Percentiles rank a stretch among this genome's conserved stretches.
These are phyloP conservation scores for Nannospalax galili DNA, from an alignment of 2,113 vertebrate genomes.

Conservation along the genomic window DNA sequence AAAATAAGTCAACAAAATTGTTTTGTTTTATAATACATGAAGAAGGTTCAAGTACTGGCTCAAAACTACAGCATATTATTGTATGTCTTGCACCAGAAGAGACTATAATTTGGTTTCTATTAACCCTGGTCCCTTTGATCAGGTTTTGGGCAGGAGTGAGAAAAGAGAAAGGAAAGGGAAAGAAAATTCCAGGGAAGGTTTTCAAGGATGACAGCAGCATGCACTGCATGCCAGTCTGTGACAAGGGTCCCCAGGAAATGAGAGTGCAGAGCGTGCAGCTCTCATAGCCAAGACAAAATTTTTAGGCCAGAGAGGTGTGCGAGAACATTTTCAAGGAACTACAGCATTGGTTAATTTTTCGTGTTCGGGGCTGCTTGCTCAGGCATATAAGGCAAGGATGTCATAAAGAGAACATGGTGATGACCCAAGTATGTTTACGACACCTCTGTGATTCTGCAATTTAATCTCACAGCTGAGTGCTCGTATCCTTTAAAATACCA, in stretches of 20 bases:
- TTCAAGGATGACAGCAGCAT: neutral
- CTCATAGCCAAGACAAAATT: neutral
- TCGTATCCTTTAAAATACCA: neutral
- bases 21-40: slow-evolving; percentile 56
- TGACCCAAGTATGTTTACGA: neutral
- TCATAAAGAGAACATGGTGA: neutral
- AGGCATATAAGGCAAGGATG: neutral
- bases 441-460: neutral
- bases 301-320: neutral
- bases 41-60: slow-evolving; percentile 58
- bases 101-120: slow-evolving; percentile 65
- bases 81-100: slow-evolving; percentile 56
- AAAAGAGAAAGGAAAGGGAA: neutral
- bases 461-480: neutral
- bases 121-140: slow-evolving; percentile 42
- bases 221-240: neutral
- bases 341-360: neutral
- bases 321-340: neutral
- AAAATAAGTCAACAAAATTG: slow-evolving; percentile 76
- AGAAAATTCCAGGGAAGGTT: neutral
- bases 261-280: neutral
- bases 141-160: neutral
- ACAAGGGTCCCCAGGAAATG: neutral
- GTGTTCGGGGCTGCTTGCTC: neutral
- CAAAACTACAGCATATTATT: slow-evolving; percentile 68